phyloP scores from a whole-genome alignment of 2,888 invertebrate genomes.

The Esperia sulphurella region DNA sequence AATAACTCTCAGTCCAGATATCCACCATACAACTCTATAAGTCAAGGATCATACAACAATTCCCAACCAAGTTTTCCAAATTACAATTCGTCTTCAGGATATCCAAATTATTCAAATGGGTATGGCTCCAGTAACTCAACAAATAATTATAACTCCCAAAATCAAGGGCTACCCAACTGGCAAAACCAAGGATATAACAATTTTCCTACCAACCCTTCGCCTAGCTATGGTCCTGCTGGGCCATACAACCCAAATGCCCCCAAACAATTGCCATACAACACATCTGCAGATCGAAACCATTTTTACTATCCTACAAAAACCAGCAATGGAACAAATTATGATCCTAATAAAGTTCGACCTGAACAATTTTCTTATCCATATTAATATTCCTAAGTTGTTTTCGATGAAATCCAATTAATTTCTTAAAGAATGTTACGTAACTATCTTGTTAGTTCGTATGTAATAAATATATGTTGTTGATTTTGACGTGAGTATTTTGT shows the following conservation, averaged over 20 bases:
- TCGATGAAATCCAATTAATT: no score
- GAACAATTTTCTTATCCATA: conserved; percentile 29
- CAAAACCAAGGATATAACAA: conserved; percentile 2
- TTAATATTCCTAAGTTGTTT: neutral
- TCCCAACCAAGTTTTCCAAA: neutral
- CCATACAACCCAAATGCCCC: conserved; percentile 21
- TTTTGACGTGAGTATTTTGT: no score
- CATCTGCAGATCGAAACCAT: conserved; percentile 10
- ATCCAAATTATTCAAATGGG: neutral
- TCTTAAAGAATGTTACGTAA: no score
- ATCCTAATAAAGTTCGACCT: conserved; percentile 32
- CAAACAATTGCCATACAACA: neutral
- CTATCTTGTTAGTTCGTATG: no score
- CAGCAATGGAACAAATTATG: conserved; percentile 21
- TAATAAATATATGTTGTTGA: no score
- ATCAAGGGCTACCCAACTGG: neutral
- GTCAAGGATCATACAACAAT: conserved; percentile 1
- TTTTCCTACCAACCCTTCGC: conserved; percentile 10
- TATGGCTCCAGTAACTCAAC: neutral
- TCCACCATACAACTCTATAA: conserved; percentile 1
- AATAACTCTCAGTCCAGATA: conserved; percentile 9
- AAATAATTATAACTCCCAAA: neutral
- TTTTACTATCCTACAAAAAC: conserved; percentile 18
- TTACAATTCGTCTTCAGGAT: neutral
- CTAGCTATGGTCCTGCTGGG: neutral